Evolutionary conservation across 2,113 vertebrate species (phyloP).

Genomic region (Tupaia chinensis): DNA sequence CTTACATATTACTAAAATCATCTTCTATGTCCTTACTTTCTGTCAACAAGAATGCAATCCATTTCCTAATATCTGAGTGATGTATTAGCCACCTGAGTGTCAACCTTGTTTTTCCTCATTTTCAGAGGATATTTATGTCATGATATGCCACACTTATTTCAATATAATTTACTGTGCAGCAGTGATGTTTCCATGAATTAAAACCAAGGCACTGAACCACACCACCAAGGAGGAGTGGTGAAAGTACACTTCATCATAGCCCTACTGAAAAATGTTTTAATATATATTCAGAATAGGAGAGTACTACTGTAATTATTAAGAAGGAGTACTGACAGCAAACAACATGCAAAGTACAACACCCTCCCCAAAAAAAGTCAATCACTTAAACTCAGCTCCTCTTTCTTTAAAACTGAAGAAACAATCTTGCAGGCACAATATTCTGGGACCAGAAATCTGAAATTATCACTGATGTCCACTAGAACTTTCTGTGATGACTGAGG

Average conservation of each 20-base stretch:
- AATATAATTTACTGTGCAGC: constrained; percentile 80
- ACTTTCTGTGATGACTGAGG: neutral
- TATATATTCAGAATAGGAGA: constrained; percentile 60
- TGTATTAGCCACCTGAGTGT: constrained; percentile 80
- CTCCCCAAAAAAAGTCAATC: neutral
- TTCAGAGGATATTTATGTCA: constrained; percentile 79
- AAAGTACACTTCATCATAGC: constrained; percentile 62
- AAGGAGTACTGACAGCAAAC: constrained; percentile 28
- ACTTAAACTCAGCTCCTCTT: neutral
- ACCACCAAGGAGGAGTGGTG: constrained; percentile 47
- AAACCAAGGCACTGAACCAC: constrained; percentile 65
- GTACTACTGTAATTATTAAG: constrained; percentile 32
- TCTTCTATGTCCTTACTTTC: constrained; percentile 64
- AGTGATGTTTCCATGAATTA: constrained; percentile 70
- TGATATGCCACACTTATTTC: constrained; percentile 80
- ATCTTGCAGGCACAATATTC: constrained; percentile 47
- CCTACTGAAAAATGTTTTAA: constrained; percentile 38
- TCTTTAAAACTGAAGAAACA: constrained; percentile 37
- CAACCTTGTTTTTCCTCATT: constrained; percentile 80
- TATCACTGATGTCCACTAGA: neutral
- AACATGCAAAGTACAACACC: neutral
- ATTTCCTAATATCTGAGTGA: constrained; percentile 84
- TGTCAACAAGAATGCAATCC: constrained; percentile 81
- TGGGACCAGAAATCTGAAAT: neutral
- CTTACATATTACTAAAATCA: constrained; percentile 77